Evolutionary conservation across 92 coral and sea anemone genomes (phyloP).

Genomic region (Actinostola sp.): DNA sequence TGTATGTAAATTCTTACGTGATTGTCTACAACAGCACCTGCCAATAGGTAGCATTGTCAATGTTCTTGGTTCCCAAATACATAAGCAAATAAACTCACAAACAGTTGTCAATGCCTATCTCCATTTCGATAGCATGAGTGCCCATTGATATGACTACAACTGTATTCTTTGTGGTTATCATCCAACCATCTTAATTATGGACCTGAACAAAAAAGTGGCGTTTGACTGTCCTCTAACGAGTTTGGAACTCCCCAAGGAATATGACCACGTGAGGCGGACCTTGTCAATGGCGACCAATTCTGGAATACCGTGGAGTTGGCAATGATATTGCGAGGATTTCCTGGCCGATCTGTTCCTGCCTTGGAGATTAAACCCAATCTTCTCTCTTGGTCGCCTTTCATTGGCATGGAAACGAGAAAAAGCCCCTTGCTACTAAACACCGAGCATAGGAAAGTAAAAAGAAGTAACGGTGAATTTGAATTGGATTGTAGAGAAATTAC

Average conservation of each 20-base stretch:
- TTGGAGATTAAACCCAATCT: constrained; percentile 37
- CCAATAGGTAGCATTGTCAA: constrained; percentile 53
- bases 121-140: constrained; percentile 29
- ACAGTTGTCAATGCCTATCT: constrained; percentile 43
- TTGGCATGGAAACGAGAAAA: constrained; percentile 39
- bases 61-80: constrained; percentile 25
- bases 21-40: constrained; percentile 52
- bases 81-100: constrained; percentile 22
- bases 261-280: constrained; percentile 27
- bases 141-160: constrained; percentile 39
- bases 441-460: constrained; percentile 44
- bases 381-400: constrained; percentile 59
- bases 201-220: constrained; percentile 52
- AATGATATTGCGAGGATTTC: constrained; percentile 48
- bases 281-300: constrained; percentile 38
- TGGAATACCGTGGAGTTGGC: constrained; percentile 46
- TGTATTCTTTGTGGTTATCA: constrained; percentile 48
- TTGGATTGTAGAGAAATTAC: constrained; percentile 50
- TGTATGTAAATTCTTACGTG: constrained; percentile 44
- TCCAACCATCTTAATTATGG: constrained; percentile 36
- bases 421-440: constrained; percentile 35
- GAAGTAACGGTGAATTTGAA: constrained; percentile 42
- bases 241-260: constrained; percentile 44
- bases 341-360: constrained; percentile 1
- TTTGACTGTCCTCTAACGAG: constrained; percentile 40